Conservation (phyloP, 2,888 invertebrate genomes). For the Yponomeuta cagnagella region DNA sequence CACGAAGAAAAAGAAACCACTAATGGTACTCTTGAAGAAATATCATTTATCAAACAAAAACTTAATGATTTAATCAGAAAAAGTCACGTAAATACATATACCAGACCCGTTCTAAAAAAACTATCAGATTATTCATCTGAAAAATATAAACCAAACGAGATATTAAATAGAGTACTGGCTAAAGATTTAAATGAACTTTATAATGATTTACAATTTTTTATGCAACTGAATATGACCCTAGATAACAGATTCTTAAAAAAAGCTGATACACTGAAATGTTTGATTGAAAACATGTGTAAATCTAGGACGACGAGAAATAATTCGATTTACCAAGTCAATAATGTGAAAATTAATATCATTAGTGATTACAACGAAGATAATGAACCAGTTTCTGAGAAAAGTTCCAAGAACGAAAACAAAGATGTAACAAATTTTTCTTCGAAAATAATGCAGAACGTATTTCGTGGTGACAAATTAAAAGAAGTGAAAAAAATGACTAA, state of each 20-base stretch:
- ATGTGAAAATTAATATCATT: neutral
- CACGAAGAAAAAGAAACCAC: too few species aligned
- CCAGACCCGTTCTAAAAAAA: too few species aligned
- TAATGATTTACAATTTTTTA: neutral
- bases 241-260: neutral
- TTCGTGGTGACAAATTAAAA: too few species aligned
- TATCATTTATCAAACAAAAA: too few species aligned
- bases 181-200: neutral
- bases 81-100: too few species aligned
- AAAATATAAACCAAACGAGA: neutral
- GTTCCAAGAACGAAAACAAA: too few species aligned
- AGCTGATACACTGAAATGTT: neutral
- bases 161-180: neutral
- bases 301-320: neutral
- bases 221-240: neutral
- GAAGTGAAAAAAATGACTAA: too few species aligned
- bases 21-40: too few species aligned
- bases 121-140: neutral
- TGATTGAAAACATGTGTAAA: neutral
- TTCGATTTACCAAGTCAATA: neutral
- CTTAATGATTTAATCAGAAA: too few species aligned
- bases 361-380: neutral
- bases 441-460: too few species aligned
- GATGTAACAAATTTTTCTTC: too few species aligned
- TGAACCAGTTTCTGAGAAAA: too few species aligned